phyloP scores from a whole-genome alignment of 2,113 vertebrate species.

The Microtus oregoni region DNA sequence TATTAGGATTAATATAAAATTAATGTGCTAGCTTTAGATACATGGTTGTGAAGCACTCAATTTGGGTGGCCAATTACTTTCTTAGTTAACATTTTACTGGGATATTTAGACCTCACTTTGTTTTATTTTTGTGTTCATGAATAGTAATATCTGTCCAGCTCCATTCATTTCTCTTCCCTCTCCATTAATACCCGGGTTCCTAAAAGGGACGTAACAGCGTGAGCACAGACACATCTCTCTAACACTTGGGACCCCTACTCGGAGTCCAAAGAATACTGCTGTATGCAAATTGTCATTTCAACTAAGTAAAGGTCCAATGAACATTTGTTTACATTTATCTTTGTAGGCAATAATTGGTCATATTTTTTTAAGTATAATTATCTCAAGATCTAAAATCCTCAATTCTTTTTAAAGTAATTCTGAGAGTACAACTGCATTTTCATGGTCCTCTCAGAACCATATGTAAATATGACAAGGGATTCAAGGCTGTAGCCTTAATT shows the following conservation, averaged over 20 bases:
- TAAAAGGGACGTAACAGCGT: not conserved
- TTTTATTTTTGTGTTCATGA: conserved; percentile 1
- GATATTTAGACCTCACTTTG: not conserved
- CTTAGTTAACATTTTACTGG: conserved; percentile 46
- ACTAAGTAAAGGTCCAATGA: not conserved
- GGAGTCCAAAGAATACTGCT: not conserved
- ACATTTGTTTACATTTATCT: not conserved
- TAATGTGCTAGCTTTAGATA: conserved; percentile 38
- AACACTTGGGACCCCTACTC: not conserved
- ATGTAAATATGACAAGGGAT: not conserved
- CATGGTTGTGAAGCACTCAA: not conserved
- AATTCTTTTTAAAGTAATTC: conserved; percentile 27
- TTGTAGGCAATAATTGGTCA: conserved; percentile 12
- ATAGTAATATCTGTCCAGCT: not conserved
- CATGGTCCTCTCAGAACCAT: not conserved
- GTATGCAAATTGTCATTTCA: conserved; percentile 32
- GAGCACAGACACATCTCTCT: not conserved
- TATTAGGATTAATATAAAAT: conserved; percentile 48
- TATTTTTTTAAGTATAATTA: conserved; percentile 48
- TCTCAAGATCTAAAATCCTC: conserved; percentile 31
- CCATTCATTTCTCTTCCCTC: not conserved
- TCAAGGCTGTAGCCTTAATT: conserved; percentile 11
- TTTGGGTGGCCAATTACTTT: conserved; percentile 22
- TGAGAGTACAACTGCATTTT: not conserved
- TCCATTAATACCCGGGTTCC: not conserved